Base-by-base conservation (phyloP, 2,113 vertebrate genomes). In the Pongo pygmaeus region DNA sequence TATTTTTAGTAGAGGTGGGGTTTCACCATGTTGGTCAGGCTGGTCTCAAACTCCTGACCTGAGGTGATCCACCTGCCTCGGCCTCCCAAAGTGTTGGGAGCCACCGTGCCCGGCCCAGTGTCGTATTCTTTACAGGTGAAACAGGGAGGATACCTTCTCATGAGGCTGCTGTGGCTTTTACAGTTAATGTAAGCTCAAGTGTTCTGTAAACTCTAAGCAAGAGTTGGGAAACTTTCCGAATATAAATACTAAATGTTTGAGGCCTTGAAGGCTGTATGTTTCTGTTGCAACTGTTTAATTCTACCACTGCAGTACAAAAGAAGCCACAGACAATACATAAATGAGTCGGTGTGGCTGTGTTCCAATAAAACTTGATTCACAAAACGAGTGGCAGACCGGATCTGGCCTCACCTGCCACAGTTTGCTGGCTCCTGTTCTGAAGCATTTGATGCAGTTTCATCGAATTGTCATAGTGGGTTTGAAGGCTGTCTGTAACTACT, bases 281-380 rank as follows among this genome's bases (percentile, higher is more conserved):
- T 88, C 52, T 59, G n/a, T 38, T 52, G 27, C 38, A 81, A 11
- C 40, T 35, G 2, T n/a, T 48, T 1, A 48, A 1, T 11, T 30
- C 17, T n/a, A 64, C 25, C 50, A 59, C 32, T 8, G 22, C 4
- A 46, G 74, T 5, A 16, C 3, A 55, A 84, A 92, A 83, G 8
- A 18, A 23, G 55, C 17, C 35, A 12, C 0, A n/a, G 87, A 22
- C 59, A 35, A 69, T 13, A 16, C 4, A 8, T 0, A 22, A 6
- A 10, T 5, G 13, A 20, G 43, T 20, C 11, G 22, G 27, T 2
- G n/a, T 22, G 32, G 46, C n/a, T 64, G 8, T 69, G 77, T 80
- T 38, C 27, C 69, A 23, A 2, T 89, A 57, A 91, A 75, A 84
- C 61, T 70, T 90, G 17, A 79, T 97, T 89, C 86, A 32, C 4